Base-by-base conservation (phyloP, 2,888 invertebrate genomes). In the Coelinius sp. region DNA sequence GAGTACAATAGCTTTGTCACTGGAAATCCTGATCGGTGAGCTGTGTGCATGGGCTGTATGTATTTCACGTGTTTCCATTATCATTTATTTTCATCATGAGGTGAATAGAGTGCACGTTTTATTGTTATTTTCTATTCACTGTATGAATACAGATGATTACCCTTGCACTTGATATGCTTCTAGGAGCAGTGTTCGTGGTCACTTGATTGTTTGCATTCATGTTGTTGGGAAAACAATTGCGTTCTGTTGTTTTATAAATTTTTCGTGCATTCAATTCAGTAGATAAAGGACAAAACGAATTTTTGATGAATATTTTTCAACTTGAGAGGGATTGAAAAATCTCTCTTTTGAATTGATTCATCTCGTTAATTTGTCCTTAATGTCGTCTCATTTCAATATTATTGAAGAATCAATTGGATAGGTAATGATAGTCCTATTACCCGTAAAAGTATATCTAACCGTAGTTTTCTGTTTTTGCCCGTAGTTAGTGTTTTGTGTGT, bases 401-500 rank as follows among this genome's bases (percentile, higher is more conserved):
- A n/a, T n/a, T n/a, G n/a, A n/a, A n/a, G n/a, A n/a, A n/a, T n/a
- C n/a, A n/a, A n/a, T n/a, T n/a, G n/a, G n/a, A n/a, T n/a, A n/a
- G n/a, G n/a, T n/a, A n/a, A n/a, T n/a, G n/a, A n/a, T n/a, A n/a
- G n/a, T n/a, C n/a, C n/a, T n/a, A 38, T 68, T 71, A 62, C 38
- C 71, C 8, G 8, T 14, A 12, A 27, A 56, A 56, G 7, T 1
- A 75, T 80, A 78, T 78, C 76, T 78, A 75, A 81, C 44, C 78
- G 77, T 79, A 83, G 82, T 80, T 84, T 85, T 82, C 78, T 83
- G 81, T 85, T 86, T 85, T 81, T 86, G 84, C 83, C 83, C 82
- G 85, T 87, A 87, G 86, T 87, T 86, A 86, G 85, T 84, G 80
- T 86, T 85, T 63, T 83, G 84, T 85, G 84, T 85, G 86, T 85